Evolutionary conservation across 2,113 vertebrate genomes (phyloP), one percentile per base, ranked within the genome.

Genomic region (Circaetus cinerascens): DNA sequence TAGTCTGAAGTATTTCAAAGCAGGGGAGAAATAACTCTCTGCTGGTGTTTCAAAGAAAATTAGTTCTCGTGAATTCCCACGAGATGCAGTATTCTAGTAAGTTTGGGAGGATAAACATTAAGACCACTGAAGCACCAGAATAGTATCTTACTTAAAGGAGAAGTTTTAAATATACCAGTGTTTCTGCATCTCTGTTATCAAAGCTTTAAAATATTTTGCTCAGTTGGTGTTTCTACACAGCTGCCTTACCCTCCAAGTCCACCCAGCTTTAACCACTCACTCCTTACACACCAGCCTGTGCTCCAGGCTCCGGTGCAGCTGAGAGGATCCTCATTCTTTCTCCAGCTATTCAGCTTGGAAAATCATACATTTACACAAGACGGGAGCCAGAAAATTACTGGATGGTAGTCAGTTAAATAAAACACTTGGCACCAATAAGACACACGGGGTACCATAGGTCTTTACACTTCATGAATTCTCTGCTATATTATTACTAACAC

Each of bases 381-480:
- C 4, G 2, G 18, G 48, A 92, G 86, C 91, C 94, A 97, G 60
- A 96, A 86, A 84, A 77, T 86, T 72, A 91, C 68, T 97, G 88
- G 94, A 92, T 36, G 26, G 23, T 85, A 38, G 62, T 95, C 95
- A 97, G 68, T 82, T 85, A 95, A 92, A 92, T 86, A 50, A 93
- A 95, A 93, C 32, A 83, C 41, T 82, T 95, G 93, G 81, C 90
- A 93, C 38, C 57, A 59, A 13, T 38, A 41, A 71, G 84, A 81
- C 72, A 91, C 34, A 59, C 2, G 16, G 63, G 73, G 68, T 74
- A 78, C 45, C 36, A 59, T 1, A 82, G 36, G 43, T 71, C 75
- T 95, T 96, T 88, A 92, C 86, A 93, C 84, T 86, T 94, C 72
- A 93, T 73, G 29, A 95, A 84, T 86, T 92, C 79, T 90, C 51